Evolutionary conservation across 2,113 vertebrate species (phyloP).

Genomic region (Haemorhous mexicanus): DNA sequence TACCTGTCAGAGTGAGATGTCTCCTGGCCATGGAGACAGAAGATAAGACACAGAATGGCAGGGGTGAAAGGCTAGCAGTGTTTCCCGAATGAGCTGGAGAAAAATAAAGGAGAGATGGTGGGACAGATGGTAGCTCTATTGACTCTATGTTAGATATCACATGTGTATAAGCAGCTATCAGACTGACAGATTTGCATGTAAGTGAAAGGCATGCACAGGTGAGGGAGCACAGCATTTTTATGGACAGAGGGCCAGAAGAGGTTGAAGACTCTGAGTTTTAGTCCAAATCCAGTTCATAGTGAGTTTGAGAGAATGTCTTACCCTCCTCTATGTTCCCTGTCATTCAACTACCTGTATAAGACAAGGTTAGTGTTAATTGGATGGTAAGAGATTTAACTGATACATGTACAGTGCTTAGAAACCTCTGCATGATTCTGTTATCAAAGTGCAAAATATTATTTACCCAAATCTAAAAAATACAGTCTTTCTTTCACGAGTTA

Average conservation of each 20-base stretch:
- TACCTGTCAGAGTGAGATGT: background rate
- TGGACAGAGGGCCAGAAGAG: background rate
- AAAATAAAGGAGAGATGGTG: background rate
- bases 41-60: background rate
- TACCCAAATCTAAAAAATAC: background rate
- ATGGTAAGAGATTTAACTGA: background rate
- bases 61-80: background rate
- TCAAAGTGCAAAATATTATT: background rate
- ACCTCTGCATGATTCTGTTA: background rate
- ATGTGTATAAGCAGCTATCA: background rate
- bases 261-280: background rate
- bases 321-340: background rate
- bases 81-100: background rate
- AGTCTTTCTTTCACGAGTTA: background rate
- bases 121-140: background rate
- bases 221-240: background rate
- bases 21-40: background rate
- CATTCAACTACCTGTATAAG: background rate
- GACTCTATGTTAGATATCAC: background rate
- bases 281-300: background rate
- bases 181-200: background rate
- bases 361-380: background rate
- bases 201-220: background rate
- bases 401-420: background rate
- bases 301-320: background rate